These are phyloP conservation scores for Cepaea nemoralis DNA, from an alignment of 1,140 invertebrate genomes.

Conservation along the genomic window DNA sequence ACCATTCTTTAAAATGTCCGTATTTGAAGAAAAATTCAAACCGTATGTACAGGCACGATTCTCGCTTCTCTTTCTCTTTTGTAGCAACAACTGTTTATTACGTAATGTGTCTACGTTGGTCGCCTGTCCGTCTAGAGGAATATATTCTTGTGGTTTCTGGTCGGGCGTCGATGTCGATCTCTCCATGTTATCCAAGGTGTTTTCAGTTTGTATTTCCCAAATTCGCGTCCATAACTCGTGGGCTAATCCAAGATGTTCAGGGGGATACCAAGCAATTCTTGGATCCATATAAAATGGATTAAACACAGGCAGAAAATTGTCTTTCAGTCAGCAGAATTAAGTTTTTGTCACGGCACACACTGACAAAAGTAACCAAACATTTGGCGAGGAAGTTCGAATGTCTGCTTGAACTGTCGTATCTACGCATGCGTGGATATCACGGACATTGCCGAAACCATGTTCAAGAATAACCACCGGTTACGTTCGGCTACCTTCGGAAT, in stretches of 20 bases:
- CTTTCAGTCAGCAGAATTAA: constrained; percentile 42
- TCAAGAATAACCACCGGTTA: background rate
- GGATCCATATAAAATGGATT: constrained; percentile 84
- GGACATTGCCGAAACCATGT: background rate
- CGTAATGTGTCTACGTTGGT: constrained; percentile 72
- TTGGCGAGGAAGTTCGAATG: background rate
- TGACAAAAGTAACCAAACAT: background rate
- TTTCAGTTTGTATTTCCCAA: constrained; percentile 89
- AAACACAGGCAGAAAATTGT: constrained; percentile 9
- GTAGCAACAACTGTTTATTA: constrained; percentile 54
- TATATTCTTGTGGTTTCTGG: constrained; percentile 75
- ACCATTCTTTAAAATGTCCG: constrained; percentile 86
- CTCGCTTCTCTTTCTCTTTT: constrained; percentile 80
- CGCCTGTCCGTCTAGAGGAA: constrained; percentile 71
- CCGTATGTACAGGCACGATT: constrained; percentile 91
- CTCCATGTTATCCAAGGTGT: constrained; percentile 77
- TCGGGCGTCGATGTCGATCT: constrained; percentile 74
- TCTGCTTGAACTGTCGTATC: background rate
- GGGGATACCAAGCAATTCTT: constrained; percentile 94
- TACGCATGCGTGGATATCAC: background rate
- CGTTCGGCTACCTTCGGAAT: background rate
- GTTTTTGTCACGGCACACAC: background rate
- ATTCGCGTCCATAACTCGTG: constrained; percentile 92
- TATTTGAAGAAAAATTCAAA: constrained; percentile 78
- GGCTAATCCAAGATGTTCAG: constrained; percentile 95